Evolutionary conservation across 2,113 vertebrate genomes (phyloP).

Genomic region (Ciconia maguari): DNA sequence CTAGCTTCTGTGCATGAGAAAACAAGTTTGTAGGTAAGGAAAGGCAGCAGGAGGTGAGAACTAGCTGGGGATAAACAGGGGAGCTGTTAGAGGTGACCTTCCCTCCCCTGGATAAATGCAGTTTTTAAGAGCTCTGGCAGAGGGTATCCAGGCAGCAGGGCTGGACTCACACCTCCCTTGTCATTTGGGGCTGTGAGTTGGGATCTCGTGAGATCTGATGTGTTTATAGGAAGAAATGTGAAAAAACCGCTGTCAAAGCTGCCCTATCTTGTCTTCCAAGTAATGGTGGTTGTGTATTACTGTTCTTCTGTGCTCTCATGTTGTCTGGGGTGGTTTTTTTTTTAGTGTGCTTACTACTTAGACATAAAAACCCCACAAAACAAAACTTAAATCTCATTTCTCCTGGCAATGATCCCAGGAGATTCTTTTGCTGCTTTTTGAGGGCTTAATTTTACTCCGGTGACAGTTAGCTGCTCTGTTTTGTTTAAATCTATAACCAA

Average conservation of each 20-base stretch:
- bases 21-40: background rate
- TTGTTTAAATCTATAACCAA: background rate
- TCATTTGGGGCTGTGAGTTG: background rate
- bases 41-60: background rate
- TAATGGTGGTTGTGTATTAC: background rate
- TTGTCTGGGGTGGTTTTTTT: background rate
- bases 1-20: fast-evolving
- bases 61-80: background rate
- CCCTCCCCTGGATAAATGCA: background rate
- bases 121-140: background rate
- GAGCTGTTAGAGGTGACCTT: background rate
- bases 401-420: background rate
- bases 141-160: background rate
- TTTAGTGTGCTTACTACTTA: background rate
- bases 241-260: background rate
- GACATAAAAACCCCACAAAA: background rate
- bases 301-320: background rate
- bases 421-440: background rate
- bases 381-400: background rate
- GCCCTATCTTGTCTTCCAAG: background rate
- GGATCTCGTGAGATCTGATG: background rate
- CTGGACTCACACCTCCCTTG: background rate
- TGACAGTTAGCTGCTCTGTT: background rate
- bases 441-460: background rate
- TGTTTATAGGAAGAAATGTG: background rate